A percentile compares a stretch with the other conserved stretches of the same genome.
phyloP scores from a whole-genome alignment of 2,888 invertebrate species.

The Ophraella communa region DNA sequence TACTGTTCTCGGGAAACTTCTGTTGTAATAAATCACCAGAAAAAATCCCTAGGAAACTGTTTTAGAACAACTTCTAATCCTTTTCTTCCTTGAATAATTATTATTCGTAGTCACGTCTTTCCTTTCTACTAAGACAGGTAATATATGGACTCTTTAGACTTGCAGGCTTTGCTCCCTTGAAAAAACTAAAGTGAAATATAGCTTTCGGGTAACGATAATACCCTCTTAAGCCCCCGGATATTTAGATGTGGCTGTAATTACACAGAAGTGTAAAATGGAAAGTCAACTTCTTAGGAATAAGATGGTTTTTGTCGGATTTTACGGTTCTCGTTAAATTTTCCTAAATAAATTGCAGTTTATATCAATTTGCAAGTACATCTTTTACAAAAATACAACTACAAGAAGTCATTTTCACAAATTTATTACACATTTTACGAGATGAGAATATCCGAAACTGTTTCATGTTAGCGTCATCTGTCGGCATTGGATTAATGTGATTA shows the following conservation, averaged over 20 bases:
- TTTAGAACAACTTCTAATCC: slow-evolving; percentile 38
- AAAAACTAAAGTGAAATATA: slow-evolving; percentile 14
- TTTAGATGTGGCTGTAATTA: slow-evolving; percentile 1
- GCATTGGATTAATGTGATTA: no score
- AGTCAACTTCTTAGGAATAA: neutral
- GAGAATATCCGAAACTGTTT: no score
- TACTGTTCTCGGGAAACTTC: slow-evolving; percentile 22
- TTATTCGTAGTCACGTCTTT: slow-evolving; percentile 46
- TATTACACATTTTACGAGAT: no score
- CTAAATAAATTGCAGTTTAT: neutral
- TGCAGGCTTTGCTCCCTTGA: neutral
- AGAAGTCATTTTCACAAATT: no score
- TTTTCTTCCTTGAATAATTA: slow-evolving; percentile 41
- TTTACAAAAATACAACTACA: neutral
- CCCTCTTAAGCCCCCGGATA: neutral
- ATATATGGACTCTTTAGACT: slow-evolving; percentile 23
- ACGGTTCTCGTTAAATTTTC: neutral
- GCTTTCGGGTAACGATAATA: slow-evolving; percentile 12
- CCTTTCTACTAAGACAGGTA: slow-evolving; percentile 18
- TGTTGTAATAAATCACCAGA: slow-evolving; percentile 31
- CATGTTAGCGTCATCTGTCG: no score
- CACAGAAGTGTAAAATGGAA: neutral
- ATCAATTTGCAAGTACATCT: neutral
- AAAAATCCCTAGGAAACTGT: slow-evolving; percentile 34
- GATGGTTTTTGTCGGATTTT: neutral